Conservation (phyloP, 2,113 vertebrate genomes). For the Paradoxurus hermaphroditus region DNA sequence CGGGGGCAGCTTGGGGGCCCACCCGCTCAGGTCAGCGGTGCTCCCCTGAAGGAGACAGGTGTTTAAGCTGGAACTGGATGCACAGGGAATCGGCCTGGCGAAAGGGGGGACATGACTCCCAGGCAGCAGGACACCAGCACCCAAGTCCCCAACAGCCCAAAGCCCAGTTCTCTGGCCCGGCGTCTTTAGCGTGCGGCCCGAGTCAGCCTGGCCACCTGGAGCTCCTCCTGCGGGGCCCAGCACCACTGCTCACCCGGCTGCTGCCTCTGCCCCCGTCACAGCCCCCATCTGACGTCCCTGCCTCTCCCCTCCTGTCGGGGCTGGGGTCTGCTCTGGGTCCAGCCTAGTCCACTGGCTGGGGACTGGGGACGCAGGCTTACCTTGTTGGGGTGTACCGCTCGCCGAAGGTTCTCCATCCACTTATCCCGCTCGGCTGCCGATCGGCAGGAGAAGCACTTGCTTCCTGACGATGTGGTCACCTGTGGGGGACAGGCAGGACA, state of each 20-base stretch:
- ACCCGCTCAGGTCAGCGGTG: neutral
- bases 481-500: constrained; percentile 71
- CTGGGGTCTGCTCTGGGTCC: neutral
- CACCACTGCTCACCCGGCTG: accelerated
- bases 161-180: neutral
- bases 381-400: constrained; percentile 99
- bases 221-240: neutral
- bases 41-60: neutral
- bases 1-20: neutral
- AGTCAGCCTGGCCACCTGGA: neutral
- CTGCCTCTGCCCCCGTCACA: neutral
- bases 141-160: neutral
- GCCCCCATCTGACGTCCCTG: too few relatives aligned
- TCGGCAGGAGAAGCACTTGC: constrained; percentile 98
- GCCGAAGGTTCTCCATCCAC: constrained; percentile 99
- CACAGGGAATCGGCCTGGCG: too few relatives aligned
- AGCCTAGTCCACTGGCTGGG: neutral
- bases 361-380: constrained; percentile 73
- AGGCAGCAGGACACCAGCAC: neutral
- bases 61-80: neutral
- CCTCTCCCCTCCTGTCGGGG: accelerated
- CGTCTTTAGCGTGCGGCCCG: accelerated
- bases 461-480: constrained; percentile 98
- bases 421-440: constrained; percentile 98
- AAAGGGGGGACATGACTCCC: neutral